phyloP scores from a whole-genome alignment of 2,113 vertebrate species.

The Pholis gunnellus region DNA sequence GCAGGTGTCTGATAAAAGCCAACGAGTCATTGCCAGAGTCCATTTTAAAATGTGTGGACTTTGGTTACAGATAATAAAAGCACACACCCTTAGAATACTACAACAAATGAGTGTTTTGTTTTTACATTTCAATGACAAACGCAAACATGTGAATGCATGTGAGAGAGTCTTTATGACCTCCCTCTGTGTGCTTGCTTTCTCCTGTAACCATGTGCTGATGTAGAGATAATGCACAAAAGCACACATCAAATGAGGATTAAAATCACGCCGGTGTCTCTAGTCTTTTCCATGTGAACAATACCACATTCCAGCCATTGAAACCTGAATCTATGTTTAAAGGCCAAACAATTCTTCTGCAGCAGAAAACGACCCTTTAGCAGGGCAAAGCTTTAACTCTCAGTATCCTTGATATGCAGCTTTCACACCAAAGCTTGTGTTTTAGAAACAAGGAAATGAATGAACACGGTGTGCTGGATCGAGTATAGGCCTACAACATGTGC shows the following conservation, averaged over 20 bases:
- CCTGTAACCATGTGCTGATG: conserved; percentile 26
- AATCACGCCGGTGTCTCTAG: background rate
- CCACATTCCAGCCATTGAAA: conserved; percentile 64
- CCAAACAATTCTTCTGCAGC: conserved; percentile 6
- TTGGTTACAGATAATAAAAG: conserved; percentile 45
- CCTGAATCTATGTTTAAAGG: conserved; percentile 39
- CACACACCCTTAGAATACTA: background rate
- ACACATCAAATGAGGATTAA: background rate
- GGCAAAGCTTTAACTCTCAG: conserved; percentile 24
- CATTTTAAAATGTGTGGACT: conserved; percentile 39
- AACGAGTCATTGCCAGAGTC: background rate
- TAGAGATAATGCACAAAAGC: conserved; percentile 29
- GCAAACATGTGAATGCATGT: background rate
- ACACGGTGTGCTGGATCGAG: background rate
- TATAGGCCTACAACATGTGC: background rate
- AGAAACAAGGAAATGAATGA: background rate
- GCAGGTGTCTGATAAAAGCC: conserved; percentile 16
- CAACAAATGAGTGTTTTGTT: background rate
- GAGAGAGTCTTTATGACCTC: background rate
- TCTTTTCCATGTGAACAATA: conserved; percentile 37
- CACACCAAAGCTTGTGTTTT: background rate
- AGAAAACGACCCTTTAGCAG: conserved; percentile 2
- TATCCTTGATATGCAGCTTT: background rate
- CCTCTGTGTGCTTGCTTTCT: background rate
- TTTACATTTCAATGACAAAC: conserved; percentile 8